Base-by-base conservation (phyloP, 2,888 invertebrate genomes). In the Sialis fuliginosa region DNA sequence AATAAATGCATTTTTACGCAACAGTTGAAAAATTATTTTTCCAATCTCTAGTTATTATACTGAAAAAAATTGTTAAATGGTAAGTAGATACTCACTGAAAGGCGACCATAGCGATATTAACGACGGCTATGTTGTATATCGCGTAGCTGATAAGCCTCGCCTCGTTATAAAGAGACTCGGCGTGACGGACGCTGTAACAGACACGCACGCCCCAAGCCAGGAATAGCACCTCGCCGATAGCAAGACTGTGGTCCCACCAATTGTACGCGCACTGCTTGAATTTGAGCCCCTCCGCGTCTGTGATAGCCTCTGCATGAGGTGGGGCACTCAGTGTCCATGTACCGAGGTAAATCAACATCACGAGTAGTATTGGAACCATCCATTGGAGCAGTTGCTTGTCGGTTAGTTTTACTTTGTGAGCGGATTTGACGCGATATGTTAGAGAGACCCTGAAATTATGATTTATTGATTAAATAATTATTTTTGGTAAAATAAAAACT, bases 171-270 rank as follows among this genome's bases (percentile, higher is more conserved):
- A 90, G 71, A 41, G 90, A 90, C 62, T 92, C 91, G 0, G 91
- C 91, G 64, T 92, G 90, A 49, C 87, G 72, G 5, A 88, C 87
- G 55, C 86, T 81, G 63, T 87, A 88, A 58, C 88, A 88, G 33
- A 88, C 86, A 43, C 83, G 72, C 39, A 88, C 81, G 46, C 88
- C 88, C 86, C 87, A 88, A 13, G 84, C 75, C 46, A 88, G 68
- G 60, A 88, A 88, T 8, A 87, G 66, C 9, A 79, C 76, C 64
- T 83, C 83, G 52, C 82, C 89, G 60, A 89, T 87, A 42, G 88
- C 87, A 61, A 90, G 72, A 62, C 87, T 88, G 64, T 91, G 91
- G 71, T 89, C 89, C 91, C 92, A 93, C 87, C 90, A 91, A 58
- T 89, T 89, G 64, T 85, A 88, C 33, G 81, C 77, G 65, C 93